phyloP scores from a whole-genome alignment of 2,888 invertebrate genomes.

The Bimastos eiseni region DNA sequence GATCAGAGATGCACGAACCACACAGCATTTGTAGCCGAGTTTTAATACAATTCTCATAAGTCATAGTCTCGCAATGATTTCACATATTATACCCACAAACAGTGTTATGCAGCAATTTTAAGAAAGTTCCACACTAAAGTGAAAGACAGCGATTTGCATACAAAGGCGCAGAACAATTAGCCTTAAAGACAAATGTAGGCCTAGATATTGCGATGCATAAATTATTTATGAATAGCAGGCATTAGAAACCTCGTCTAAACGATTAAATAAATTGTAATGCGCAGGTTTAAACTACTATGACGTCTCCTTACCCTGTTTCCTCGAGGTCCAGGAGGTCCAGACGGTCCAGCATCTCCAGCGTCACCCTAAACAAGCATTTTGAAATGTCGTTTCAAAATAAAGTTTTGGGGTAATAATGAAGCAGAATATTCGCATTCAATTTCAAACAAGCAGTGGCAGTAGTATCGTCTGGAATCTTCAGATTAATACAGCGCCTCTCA shows the following conservation, averaged over 20 bases:
- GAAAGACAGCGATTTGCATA: not conserved
- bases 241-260: too few relatives aligned
- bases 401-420: not conserved
- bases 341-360: slow-evolving; percentile 64
- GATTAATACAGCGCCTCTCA: too few relatives aligned
- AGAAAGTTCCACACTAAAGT: not conserved
- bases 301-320: slow-evolving; percentile 37
- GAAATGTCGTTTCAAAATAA: not conserved
- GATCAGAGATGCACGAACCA: not conserved
- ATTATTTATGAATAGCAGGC: too few relatives aligned
- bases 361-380: slow-evolving; percentile 46
- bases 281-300: too few relatives aligned
- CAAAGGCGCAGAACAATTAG: not conserved
- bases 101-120: not conserved
- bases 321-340: slow-evolving; percentile 57
- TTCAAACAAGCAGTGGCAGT: not conserved
- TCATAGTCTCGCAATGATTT: too few relatives aligned
- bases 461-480: too few relatives aligned
- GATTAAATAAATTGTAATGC: too few relatives aligned
- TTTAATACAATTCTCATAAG: not conserved
- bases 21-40: not conserved
- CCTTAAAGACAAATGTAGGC: not conserved
- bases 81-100: too few relatives aligned
- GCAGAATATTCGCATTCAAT: not conserved
- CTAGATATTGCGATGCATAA: not conserved